phyloP scores from a whole-genome alignment of 1,140 invertebrate species.

The Drosophila bipectinata region DNA sequence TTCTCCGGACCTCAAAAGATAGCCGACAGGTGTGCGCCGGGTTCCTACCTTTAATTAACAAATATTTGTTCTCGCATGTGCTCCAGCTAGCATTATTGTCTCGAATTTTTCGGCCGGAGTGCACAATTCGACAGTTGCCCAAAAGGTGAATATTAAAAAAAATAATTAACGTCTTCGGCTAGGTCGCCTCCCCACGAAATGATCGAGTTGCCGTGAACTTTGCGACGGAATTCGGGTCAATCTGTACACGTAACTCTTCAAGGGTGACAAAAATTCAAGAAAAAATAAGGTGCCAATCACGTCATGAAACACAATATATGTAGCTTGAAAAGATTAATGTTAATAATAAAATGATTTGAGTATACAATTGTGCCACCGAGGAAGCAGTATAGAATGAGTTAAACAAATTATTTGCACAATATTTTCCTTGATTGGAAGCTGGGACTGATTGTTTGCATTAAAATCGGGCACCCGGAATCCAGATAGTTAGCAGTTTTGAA shows the following conservation, averaged over 20 bases:
- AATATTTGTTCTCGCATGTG: conserved; percentile 69
- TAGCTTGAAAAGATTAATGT: conserved; percentile 13
- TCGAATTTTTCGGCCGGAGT: conserved; percentile 25
- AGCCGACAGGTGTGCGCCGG: conserved; percentile 62
- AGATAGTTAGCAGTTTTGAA: conserved; percentile 28
- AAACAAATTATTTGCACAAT: conserved; percentile 51
- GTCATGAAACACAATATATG: neutral
- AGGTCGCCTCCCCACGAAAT: conserved; percentile 6
- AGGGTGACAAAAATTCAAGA: conserved; percentile 8
- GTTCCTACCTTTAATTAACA: conserved; percentile 66
- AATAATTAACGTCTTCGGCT: conserved; percentile 38
- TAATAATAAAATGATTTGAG: conserved; percentile 30
- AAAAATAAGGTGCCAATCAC: conserved; percentile 13
- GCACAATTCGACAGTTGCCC: conserved; percentile 16
- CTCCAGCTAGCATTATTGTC: conserved; percentile 48
- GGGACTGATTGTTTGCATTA: conserved; percentile 36
- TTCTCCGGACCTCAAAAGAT: conserved; percentile 51
- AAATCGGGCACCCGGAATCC: conserved; percentile 32
- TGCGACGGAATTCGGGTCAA: neutral
- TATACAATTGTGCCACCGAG: conserved; percentile 2
- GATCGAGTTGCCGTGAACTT: conserved; percentile 32
- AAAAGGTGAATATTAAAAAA: neutral
- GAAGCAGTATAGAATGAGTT: conserved; percentile 36
- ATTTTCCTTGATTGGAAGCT: conserved; percentile 40
- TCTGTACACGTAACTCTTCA: neutral